A percentile compares a stretch with the other conserved stretches of the same genome.
Evolutionary conservation across 2,113 vertebrate genomes (phyloP).

Genomic region (Philantomba maxwellii): DNA sequence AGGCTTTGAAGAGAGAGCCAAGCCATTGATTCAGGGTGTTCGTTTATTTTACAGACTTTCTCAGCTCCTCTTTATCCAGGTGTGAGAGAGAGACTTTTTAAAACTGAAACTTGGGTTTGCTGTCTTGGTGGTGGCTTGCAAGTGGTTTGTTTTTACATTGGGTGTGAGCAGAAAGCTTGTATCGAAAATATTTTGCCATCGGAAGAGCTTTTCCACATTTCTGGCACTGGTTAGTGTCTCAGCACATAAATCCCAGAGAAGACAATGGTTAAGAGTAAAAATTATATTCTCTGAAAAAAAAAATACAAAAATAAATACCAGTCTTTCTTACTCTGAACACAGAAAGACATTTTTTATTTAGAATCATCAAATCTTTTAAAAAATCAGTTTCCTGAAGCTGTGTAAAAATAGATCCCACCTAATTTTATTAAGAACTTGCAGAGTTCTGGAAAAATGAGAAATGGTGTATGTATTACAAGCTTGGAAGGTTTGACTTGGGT

Average conservation of each 20-base stretch:
- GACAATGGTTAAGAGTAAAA: not conserved
- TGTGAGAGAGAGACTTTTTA: not conserved
- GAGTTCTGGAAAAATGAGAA: not conserved
- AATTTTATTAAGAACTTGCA: not conserved
- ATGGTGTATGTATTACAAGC: not conserved
- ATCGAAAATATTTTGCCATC: not conserved
- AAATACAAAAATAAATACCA: not conserved
- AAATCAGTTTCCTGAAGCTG: not conserved
- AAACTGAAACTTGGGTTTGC: not conserved
- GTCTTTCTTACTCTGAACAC: not conserved
- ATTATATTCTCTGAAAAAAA: not conserved
- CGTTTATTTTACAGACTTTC: fast-evolving
- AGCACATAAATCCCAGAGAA: not conserved
- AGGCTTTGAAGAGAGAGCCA: not conserved
- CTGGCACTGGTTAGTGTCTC: not conserved
- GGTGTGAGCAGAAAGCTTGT: not conserved
- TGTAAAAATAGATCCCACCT: not conserved
- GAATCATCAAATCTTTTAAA: not conserved
- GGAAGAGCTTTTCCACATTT: not conserved
- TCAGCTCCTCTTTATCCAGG: not conserved
- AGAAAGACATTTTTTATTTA: not conserved
- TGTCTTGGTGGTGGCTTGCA: not conserved
- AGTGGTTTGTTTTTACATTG: not conserved
- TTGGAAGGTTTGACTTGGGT: not conserved
- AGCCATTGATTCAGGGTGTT: no score